Conservation (phyloP, 2,113 vertebrate genomes). For the Ciconia maguari region DNA sequence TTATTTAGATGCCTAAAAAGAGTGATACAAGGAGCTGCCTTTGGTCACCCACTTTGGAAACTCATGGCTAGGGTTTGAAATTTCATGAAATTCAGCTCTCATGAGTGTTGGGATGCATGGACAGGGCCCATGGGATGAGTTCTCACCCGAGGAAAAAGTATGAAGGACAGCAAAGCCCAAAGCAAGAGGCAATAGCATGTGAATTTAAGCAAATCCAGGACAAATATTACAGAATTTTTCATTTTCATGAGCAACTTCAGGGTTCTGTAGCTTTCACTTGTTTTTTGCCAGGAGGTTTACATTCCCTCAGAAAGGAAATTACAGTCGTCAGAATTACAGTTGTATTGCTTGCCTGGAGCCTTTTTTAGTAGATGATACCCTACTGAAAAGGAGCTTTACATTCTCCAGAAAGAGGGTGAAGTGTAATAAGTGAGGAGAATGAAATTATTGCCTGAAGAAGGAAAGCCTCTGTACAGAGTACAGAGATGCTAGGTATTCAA, state of each 20-base stretch:
- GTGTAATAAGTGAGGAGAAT: not conserved
- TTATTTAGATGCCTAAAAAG: not conserved
- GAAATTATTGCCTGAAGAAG: not conserved
- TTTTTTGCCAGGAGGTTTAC: not conserved
- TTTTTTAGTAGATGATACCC: not conserved
- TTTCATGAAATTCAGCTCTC: not conserved
- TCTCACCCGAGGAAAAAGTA: not conserved
- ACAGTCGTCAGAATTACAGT: not conserved
- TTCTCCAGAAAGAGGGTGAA: not conserved
- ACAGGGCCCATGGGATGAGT: not conserved
- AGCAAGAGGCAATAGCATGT: not conserved
- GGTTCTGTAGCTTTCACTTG: not conserved
- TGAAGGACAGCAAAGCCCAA: not conserved
- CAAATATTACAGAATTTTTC: not conserved
- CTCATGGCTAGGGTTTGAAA: not conserved
- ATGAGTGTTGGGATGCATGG: not conserved
- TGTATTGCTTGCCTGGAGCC: not conserved
- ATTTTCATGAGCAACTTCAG: not conserved
- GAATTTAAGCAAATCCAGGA: not conserved
- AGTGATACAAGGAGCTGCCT: not conserved
- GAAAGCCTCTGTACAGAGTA: not conserved
- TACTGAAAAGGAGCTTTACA: not conserved
- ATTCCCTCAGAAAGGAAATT: not conserved
- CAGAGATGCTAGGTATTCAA: not conserved
- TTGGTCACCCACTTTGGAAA: not conserved